phyloP scores from a whole-genome alignment of 2,888 invertebrate genomes.

The Nycteola revayana region DNA sequence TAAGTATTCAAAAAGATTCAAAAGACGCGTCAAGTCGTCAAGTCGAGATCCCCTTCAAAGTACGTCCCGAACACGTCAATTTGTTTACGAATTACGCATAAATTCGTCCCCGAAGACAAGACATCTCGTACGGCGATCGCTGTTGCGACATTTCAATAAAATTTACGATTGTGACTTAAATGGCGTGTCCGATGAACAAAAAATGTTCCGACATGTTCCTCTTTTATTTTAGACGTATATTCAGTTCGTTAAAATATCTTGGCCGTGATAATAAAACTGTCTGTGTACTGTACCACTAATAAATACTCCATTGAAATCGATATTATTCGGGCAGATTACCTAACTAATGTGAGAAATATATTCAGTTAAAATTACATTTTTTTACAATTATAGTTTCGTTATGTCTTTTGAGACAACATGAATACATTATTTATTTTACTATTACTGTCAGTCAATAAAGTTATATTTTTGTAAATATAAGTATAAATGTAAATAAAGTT shows the following conservation, averaged over 20 bases:
- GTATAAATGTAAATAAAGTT: too few relatives aligned
- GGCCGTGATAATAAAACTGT: slow-evolving; percentile 71
- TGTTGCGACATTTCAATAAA: slow-evolving; percentile 81
- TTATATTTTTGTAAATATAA: too few relatives aligned
- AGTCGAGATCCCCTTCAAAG: slow-evolving; percentile 64
- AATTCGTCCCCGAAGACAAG: slow-evolving; percentile 79
- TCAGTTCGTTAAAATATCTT: slow-evolving; percentile 79
- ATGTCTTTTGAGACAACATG: too few relatives aligned
- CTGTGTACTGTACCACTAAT: slow-evolving; percentile 55
- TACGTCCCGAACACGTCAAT: slow-evolving; percentile 73
- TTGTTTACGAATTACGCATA: slow-evolving; percentile 81
- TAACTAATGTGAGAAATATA: slow-evolving; percentile 40
- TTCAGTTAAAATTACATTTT: too few relatives aligned
- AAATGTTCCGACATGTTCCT: slow-evolving; percentile 68
- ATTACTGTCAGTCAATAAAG: too few relatives aligned
- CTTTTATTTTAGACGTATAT: slow-evolving; percentile 73
- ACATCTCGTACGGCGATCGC: slow-evolving; percentile 78
- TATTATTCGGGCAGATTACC: slow-evolving; percentile 44
- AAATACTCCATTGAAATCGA: slow-evolving; percentile 63
- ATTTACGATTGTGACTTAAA: slow-evolving; percentile 81
- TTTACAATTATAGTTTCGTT: too few relatives aligned
- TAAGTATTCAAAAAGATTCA: slow-evolving; percentile 55
- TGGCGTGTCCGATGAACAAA: slow-evolving; percentile 75
- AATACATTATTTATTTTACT: too few relatives aligned
- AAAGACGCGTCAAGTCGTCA: slow-evolving; percentile 73